Base-by-base conservation (phyloP, 2,888 invertebrate genomes). In the Dascillus cervinus region DNA sequence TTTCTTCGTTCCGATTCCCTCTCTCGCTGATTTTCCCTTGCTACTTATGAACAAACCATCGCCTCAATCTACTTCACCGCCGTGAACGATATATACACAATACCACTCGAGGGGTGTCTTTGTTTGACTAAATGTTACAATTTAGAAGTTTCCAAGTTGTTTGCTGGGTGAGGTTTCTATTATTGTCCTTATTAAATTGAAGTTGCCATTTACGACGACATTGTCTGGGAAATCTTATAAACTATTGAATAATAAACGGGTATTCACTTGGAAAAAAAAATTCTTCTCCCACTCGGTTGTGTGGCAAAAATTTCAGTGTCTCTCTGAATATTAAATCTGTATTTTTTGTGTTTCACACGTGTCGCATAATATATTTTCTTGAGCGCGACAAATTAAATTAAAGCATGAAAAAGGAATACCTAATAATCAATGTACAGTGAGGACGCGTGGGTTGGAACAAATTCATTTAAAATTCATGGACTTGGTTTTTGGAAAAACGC, bases 121-220 rank as follows among this genome's bases (percentile, higher is more conserved):
- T 62, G 62, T 62, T 61, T 62, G 61, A 60, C 61, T 62, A 62
- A 62, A 62, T 60, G 60, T 59, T 59, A 62, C 60, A 62, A 61
- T 62, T 62, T 61, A 58, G 62, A 62, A 62, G 62, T 62, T 62
- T 58, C 50, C 60, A 56, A 61, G 56, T 60, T 60, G 58, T 59
- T 60, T 58, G 58, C 56, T 46, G 53, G 56, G 52, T 53, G 56
- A 58, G 62, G 60, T 60, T 61, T 62, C 62, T 56, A 62, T 62
- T 60, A 62, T 62, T 62, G 60, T 59, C 59, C 58, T 61, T 62
- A 62, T 61, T 62, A 62, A 60, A 60, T 61, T 59, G 58, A 58
- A 60, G 55, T 61, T 62, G 60, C 61, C 60, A 59, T 62, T 62
- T 62, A 53, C 60, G 60, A 55, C 52, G 51, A 52, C 46, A 60